Evolutionary conservation across 2,888 invertebrate genomes (phyloP).

Genomic region (Dasypolia templi): DNA sequence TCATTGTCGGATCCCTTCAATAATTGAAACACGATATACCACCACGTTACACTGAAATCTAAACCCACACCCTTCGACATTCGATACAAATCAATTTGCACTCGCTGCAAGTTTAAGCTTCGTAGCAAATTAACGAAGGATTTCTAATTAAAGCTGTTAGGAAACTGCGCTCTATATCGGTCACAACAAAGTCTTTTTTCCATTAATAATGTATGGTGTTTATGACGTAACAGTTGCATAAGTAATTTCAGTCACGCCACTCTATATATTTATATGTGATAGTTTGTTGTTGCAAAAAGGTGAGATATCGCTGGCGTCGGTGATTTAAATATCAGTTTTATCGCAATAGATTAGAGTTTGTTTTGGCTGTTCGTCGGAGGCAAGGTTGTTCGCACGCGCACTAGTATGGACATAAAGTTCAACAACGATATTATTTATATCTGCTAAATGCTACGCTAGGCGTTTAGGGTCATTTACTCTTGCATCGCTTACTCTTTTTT

Average conservation of each 20-base stretch:
- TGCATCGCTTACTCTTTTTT: constrained; percentile 75
- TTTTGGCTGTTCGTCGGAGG: constrained; percentile 58
- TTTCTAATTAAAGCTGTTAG: constrained; percentile 77
- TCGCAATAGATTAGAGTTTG: constrained; percentile 67
- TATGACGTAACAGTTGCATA: constrained; percentile 78
- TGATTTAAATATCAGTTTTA: constrained; percentile 72
- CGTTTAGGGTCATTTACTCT: constrained; percentile 86
- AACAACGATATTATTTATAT: constrained; percentile 85
- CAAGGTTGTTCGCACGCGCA: constrained; percentile 62
- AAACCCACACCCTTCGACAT: constrained; percentile 71
- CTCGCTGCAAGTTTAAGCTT: constrained; percentile 72
- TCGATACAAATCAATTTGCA: constrained; percentile 78
- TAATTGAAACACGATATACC: constrained; percentile 84
- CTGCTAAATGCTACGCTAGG: constrained; percentile 80
- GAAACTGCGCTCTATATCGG: constrained; percentile 77
- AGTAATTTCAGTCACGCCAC: constrained; percentile 86
- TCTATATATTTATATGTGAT: constrained; percentile 79
- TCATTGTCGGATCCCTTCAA: constrained; percentile 77
- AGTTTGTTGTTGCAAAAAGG: constrained; percentile 74
- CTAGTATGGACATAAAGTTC: constrained; percentile 74
- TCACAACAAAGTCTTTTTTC: constrained; percentile 77
- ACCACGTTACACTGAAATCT: constrained; percentile 76
- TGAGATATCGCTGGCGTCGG: constrained; percentile 58
- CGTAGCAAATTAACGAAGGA: constrained; percentile 78
- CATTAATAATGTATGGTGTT: constrained; percentile 66